phyloP scores from a whole-genome alignment of 2,797 vertebrate genomes.

The Sebastes kiyomatsui region DNA sequence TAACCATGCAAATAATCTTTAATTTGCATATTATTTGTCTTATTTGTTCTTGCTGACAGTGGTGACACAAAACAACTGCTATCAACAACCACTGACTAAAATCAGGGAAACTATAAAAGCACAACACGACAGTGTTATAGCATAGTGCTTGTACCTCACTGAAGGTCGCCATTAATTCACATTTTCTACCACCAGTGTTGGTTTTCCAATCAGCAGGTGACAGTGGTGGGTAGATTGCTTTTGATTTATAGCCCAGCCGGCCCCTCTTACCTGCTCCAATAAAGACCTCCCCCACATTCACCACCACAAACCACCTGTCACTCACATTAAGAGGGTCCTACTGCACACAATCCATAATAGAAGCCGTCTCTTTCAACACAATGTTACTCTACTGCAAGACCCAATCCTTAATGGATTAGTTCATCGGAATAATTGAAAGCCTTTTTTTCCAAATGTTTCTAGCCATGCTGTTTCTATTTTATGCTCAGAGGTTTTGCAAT shows the following conservation, averaged over 20 bases:
- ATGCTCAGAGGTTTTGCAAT: neutral
- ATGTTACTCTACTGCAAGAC: neutral
- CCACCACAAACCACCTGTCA: conserved; percentile 1
- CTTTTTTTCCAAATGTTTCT: neutral
- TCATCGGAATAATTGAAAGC: neutral
- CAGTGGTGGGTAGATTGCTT: conserved; percentile 57
- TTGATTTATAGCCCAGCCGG: conserved; percentile 61
- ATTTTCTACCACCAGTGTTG: conserved; percentile 57
- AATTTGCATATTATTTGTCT: neutral
- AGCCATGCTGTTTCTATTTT: neutral
- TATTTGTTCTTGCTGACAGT: neutral
- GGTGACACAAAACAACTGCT: neutral
- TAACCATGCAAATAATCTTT: neutral
- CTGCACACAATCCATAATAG: neutral
- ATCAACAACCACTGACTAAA: neutral
- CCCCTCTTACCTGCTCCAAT: conserved; percentile 38
- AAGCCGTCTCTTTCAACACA: conserved; percentile 6
- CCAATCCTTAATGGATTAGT: neutral
- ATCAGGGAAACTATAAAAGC: neutral
- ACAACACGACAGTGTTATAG: conserved; percentile 31
- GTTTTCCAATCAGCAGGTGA: conserved; percentile 68
- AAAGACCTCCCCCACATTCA: conserved; percentile 22
- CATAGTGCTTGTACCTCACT: conserved; percentile 6
- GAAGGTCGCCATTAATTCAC: conserved; percentile 62
- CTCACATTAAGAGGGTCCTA: conserved; percentile 19